Percentiles rank a stretch among this genome's conserved stretches.
Conservation (phyloP, 2,113 vertebrate species). For the Pica pica region DNA sequence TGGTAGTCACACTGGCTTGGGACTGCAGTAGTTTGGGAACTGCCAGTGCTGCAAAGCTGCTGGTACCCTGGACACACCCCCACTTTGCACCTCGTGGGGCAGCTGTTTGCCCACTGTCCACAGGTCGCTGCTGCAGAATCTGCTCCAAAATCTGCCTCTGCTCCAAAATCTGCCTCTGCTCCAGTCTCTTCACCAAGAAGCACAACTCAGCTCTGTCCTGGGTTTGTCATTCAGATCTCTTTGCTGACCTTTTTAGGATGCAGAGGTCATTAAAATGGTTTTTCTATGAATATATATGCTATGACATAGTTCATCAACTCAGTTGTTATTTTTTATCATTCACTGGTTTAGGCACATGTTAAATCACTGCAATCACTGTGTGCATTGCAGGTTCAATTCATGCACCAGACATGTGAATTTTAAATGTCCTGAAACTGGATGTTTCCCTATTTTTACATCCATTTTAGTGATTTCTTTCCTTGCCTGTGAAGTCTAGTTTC, state of each 20-base stretch:
- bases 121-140: not conserved
- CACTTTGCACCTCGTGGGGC: accelerated
- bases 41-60: not conserved
- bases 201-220: not conserved
- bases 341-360: not conserved
- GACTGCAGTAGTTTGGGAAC: not conserved
- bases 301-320: not conserved
- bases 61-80: accelerated
- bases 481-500: not conserved
- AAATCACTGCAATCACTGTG: not conserved
- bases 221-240: not conserved
- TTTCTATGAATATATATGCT: not conserved
- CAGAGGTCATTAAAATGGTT: not conserved
- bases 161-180: not conserved
- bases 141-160: not conserved
- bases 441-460: not conserved
- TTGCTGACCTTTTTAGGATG: not conserved
- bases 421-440: not conserved
- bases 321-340: not conserved
- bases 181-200: not conserved
- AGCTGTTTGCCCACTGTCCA: not conserved
- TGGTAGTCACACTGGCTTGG: not conserved
- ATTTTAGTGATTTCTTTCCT: not conserved
- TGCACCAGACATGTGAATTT: not conserved
- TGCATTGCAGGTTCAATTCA: not conserved